Evolutionary conservation across 2,888 invertebrate genomes (phyloP), one percentile per base, ranked within the genome.

Genomic region (Diaprepes abbreviatus): DNA sequence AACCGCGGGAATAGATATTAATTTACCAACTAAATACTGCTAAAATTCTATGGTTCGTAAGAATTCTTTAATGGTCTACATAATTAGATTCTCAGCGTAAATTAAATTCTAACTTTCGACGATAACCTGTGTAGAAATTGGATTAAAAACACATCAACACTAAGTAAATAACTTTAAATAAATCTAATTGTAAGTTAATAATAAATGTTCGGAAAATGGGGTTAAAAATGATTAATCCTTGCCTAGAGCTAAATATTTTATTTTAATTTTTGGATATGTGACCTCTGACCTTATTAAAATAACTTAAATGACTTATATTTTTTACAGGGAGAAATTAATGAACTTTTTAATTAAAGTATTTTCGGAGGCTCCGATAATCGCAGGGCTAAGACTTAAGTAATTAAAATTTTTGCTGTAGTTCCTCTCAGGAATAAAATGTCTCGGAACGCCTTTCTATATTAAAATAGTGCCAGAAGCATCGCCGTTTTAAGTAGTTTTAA

Each of bases 321-420:
- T 45, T 24, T 35, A 1, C 3, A n/a, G 6, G 45, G 24, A n/a
- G 24, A 45, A 40, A 19, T 31, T 50, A 50, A 50, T 24, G 48
- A 50, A 50, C 48, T 50, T 50, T 43, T 50, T 50, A 50, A 50
- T 50, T 50, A 50, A 50, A 28, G 4, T 50, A 50, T 28, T 50
- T 50, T 50, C 16, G 48, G 28, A 14, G 28, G 12, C 4, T 14
- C 16, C 28, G 48, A 50, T 45, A 45, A 24, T 24, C 45, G 7
- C 19, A 12, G 45, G 28, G 16, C 48, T 28, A 50, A 50, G 48
- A 50, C 48, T 28, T 16, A 28, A 50, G 28, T 50, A 50, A 50
- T 48, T 48, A 48, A 48, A 48, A 48, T 50, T 28, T 50, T 50
- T 28, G 48, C 16, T 28, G 14, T 16, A 50, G 48, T 24, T 45